Evolutionary conservation across 2,888 invertebrate species (phyloP).

Genomic region (Stenoptilia bipunctidactyla): DNA sequence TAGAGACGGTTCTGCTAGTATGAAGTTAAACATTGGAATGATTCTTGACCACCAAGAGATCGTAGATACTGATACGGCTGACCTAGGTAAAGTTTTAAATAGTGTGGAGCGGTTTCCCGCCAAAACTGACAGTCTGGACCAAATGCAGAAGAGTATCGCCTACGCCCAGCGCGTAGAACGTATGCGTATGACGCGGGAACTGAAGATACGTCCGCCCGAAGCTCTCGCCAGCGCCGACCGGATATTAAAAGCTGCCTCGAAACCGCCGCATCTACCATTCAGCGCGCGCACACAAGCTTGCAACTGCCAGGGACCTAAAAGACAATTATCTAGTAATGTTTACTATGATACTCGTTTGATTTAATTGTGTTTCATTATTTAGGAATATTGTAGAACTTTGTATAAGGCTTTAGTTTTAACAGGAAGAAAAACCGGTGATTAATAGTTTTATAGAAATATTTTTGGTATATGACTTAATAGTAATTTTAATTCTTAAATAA

Average conservation of each 20-base stretch:
- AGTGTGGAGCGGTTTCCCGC: conserved; percentile 32
- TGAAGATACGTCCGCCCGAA: conserved; percentile 24
- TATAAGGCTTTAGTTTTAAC: too few relatives aligned
- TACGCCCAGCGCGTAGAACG: conserved; percentile 37
- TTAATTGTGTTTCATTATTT: too few relatives aligned
- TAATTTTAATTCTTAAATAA: too few relatives aligned
- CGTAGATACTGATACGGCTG: conserved; percentile 50
- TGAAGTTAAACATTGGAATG: conserved; percentile 61
- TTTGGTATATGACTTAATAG: too few relatives aligned
- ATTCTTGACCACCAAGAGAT: conserved; percentile 62
- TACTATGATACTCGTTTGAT: too few relatives aligned
- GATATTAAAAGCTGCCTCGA: conserved; percentile 29
- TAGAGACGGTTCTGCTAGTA: conserved; percentile 44
- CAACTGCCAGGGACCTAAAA: too few relatives aligned
- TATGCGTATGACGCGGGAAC: conserved; percentile 30
- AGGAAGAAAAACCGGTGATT: too few relatives aligned
- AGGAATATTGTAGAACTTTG: too few relatives aligned
- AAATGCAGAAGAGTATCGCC: conserved; percentile 37
- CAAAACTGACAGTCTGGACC: conserved; percentile 45
- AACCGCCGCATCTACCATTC: conserved; percentile 31
- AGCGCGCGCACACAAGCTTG: too few relatives aligned
- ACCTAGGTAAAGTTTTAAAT: conserved; percentile 36
- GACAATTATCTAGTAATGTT: too few relatives aligned
- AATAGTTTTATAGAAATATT: too few relatives aligned
- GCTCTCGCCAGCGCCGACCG: conserved; percentile 33